Percentiles rank a stretch among this genome's conserved stretches.
Conservation (phyloP, 2,113 vertebrate species). For the Halichoeres trimaculatus region DNA sequence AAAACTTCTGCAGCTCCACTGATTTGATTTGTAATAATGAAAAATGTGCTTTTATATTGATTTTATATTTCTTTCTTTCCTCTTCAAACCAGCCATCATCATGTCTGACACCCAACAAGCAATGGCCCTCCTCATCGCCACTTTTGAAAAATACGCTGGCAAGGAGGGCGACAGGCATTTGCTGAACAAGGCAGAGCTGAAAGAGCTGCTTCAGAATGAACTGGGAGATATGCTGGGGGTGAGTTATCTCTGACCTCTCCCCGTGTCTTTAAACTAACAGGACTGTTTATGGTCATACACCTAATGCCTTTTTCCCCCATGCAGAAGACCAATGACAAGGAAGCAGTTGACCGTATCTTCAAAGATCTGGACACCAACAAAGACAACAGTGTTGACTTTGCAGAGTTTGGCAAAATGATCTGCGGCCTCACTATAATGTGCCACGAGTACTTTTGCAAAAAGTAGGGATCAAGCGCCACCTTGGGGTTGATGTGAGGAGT, state of each 20-base stretch:
- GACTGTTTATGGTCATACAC: neutral
- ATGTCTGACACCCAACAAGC: constrained; percentile 79
- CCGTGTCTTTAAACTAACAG: neutral
- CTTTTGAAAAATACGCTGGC: constrained; percentile 87
- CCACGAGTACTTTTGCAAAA: constrained; percentile 59
- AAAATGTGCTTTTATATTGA: too few relatives aligned
- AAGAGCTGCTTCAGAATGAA: constrained; percentile 85
- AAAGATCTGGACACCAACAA: constrained; percentile 71
- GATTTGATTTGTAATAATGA: neutral
- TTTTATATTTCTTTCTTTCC: neutral
- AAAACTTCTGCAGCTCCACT: neutral
- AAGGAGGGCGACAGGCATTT: constrained; percentile 88
- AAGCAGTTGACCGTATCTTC: constrained; percentile 72
- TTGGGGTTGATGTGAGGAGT: constrained; percentile 17
- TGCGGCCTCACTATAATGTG: constrained; percentile 68
- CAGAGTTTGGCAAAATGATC: constrained; percentile 75
- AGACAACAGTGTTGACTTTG: constrained; percentile 79
- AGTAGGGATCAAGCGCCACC: constrained; percentile 49
- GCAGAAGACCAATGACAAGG: constrained; percentile 65
- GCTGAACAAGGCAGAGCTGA: constrained; percentile 89
- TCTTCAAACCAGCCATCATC: constrained; percentile 22
- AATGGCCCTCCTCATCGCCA: constrained; percentile 82
- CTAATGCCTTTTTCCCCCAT: constrained; percentile 4
- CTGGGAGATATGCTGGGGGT: constrained; percentile 83
- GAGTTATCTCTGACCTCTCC: constrained; percentile 48